Conservation (phyloP, 35 echinoderm and acorn worm species). For the Ophiothrix spiculata region DNA sequence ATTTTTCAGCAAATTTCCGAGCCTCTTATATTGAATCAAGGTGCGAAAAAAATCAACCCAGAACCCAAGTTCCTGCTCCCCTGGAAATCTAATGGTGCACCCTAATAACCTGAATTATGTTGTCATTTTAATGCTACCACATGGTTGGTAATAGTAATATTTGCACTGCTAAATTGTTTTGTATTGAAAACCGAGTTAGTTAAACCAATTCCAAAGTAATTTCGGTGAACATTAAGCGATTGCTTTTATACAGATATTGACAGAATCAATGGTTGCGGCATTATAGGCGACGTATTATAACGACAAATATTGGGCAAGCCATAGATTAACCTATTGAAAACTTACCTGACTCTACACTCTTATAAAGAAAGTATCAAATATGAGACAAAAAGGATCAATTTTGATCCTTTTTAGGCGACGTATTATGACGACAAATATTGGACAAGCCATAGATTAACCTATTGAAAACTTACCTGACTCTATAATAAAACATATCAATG, state of each 20-base stretch:
- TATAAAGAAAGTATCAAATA: no score
- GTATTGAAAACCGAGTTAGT: not conserved
- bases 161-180: not conserved
- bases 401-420: no score
- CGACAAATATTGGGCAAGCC: slow-evolving; percentile 5
- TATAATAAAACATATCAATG: no score
- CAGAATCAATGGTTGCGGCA: not conserved
- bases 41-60: not conserved
- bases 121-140: not conserved
- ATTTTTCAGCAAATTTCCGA: not conserved
- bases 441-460: no score
- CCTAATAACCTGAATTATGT: not conserved
- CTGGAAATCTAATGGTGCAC: not conserved
- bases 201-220: slow-evolving; percentile 11
- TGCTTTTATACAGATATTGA: not conserved
- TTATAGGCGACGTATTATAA: not conserved
- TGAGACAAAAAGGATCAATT: no score
- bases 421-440: no score
- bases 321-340: no score
- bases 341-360: no score
- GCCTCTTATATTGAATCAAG: not conserved
- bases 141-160: not conserved
- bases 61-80: not conserved
- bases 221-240: not conserved
- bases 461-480: no score